These are phyloP conservation scores for Capra hircus DNA, from an alignment of 2,113 vertebrate genomes.

Conservation along the genomic window DNA sequence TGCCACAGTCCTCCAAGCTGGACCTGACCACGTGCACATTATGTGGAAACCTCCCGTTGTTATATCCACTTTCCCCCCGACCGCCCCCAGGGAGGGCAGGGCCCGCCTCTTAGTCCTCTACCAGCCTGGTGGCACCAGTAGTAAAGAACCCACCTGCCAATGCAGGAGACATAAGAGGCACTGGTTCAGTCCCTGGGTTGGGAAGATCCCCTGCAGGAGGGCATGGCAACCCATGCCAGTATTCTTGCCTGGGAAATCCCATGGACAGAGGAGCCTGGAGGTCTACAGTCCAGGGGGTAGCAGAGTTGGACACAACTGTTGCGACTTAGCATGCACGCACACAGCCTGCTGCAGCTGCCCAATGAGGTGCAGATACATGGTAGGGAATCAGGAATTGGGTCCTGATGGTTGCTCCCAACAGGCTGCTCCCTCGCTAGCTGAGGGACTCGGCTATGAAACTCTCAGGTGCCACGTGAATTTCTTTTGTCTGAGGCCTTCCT, in stretches of 20 bases:
- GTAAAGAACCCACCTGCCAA: background rate
- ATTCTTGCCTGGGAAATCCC: background rate
- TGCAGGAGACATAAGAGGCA: background rate
- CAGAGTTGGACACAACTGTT: background rate
- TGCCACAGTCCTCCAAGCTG: background rate
- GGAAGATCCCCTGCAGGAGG: background rate
- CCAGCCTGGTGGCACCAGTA: background rate
- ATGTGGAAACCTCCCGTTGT: background rate
- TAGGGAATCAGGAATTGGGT: background rate
- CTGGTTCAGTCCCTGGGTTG: background rate
- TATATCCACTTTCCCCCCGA: background rate
- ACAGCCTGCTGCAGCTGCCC: background rate
- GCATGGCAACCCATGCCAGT: background rate
- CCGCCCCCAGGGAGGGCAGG: fast-evolving
- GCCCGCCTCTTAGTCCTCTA: background rate
- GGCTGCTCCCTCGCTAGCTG: background rate
- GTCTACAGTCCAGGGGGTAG: background rate
- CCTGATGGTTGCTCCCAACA: background rate
- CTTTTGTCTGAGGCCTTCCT: background rate
- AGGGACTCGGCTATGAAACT: background rate
- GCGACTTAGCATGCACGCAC: fast-evolving
- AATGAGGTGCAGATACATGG: fast-evolving
- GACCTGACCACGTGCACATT: background rate
- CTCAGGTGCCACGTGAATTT: background rate
- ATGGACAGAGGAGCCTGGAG: background rate